phyloP scores from a whole-genome alignment of 1,140 invertebrate genomes.

The Piezodorus guildinii region DNA sequence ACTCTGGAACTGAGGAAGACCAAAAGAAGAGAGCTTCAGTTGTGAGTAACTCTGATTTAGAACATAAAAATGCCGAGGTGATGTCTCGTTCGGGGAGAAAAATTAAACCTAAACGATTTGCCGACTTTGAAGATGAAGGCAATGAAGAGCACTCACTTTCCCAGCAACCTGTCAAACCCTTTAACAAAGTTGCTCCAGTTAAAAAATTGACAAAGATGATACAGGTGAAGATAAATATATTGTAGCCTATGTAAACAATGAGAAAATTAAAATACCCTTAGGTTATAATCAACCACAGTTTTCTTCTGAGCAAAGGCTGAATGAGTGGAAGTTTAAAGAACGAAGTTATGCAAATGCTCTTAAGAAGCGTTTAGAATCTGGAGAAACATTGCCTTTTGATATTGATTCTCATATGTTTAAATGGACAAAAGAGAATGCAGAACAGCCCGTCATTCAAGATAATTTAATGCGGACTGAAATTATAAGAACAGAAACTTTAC shows the following conservation, averaged over 20 bases:
- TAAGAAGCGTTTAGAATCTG: slow-evolving; percentile 46
- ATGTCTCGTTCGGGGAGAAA: slow-evolving; percentile 61
- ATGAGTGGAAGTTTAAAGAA: slow-evolving; percentile 46
- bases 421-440: slow-evolving; percentile 36
- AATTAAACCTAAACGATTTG: slow-evolving; percentile 50
- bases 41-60: background rate
- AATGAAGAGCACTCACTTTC: background rate
- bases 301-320: slow-evolving; percentile 39
- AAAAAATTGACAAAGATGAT: slow-evolving; percentile 4
- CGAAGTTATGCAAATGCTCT: slow-evolving; percentile 44
- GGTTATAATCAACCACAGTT: slow-evolving; percentile 37
- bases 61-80: slow-evolving; percentile 35
- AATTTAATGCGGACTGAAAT: slow-evolving; percentile 20
- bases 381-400: slow-evolving; percentile 44
- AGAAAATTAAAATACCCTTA: slow-evolving; percentile 47
- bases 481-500: slow-evolving; percentile 47
- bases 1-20: background rate
- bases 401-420: slow-evolving; percentile 41
- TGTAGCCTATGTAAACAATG: slow-evolving; percentile 34
- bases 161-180: background rate
- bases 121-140: slow-evolving; percentile 23
- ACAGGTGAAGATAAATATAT: background rate
- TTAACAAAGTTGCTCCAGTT: background rate
- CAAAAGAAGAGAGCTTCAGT: background rate
- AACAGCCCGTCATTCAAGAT: slow-evolving; percentile 8